phyloP scores from a whole-genome alignment of 2,113 vertebrate species.

The Pseudopipra pipra region DNA sequence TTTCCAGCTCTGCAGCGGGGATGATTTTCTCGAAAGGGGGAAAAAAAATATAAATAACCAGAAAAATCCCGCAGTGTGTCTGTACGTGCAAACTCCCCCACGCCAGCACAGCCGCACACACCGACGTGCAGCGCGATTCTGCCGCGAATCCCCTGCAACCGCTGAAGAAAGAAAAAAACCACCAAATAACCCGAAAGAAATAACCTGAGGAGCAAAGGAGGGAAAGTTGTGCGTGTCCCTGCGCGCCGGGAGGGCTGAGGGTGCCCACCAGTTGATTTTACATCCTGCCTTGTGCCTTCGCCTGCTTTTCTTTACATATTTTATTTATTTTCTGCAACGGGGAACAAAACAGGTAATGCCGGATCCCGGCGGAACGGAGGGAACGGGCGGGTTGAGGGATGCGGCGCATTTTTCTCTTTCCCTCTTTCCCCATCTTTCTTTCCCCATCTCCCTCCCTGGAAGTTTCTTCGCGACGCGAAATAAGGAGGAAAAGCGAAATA shows the following conservation, averaged over 20 bases:
- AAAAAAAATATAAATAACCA: neutral
- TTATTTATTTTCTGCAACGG: neutral
- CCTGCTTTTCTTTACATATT: neutral
- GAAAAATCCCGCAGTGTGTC: neutral
- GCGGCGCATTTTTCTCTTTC: neutral
- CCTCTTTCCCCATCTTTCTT: neutral
- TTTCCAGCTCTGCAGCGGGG: neutral
- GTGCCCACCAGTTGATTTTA: neutral
- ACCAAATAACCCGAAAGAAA: neutral
- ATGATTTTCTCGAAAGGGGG: neutral
- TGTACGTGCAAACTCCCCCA: neutral
- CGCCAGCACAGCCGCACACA: neutral
- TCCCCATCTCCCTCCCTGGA: neutral
- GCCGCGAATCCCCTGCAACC: neutral
- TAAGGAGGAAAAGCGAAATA: neutral
- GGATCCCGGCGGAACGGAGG: neutral
- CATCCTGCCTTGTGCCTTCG: neutral
- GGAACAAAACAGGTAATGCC: neutral
- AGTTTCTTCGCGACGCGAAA: neutral
- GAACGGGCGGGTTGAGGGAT: neutral
- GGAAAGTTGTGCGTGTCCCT: conserved; percentile 18
- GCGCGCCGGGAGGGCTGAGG: neutral
- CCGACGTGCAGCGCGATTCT: neutral
- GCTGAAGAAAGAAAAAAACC: neutral
- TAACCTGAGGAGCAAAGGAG: neutral